Base-by-base conservation (phyloP, 2,797 vertebrate species). In the Cyclura pinguis region DNA sequence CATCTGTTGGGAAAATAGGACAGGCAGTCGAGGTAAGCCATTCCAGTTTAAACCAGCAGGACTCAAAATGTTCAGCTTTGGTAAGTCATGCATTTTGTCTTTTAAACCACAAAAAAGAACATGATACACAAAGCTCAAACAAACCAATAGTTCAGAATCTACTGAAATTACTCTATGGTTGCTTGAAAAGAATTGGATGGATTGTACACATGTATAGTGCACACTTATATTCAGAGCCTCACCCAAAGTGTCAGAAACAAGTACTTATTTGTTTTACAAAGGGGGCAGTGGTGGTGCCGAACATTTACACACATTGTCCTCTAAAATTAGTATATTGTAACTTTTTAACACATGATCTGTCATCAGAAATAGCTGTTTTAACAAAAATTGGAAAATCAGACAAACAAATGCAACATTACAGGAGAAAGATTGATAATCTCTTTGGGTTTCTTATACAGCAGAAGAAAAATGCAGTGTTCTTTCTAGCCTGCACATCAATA, bases 401-500 rank as follows among this genome's bases (percentile, higher is more conserved):
- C 87, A 88, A 88, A 8, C 16, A n/a, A 91, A 24, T 38, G 18
- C 16, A 73, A 55, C 52, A 89, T 91, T 90, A 1, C 18, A 90
- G 86, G 83, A 92, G n/a, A 18, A 83, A 27, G 52, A 42, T 6
- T 88, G 59, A 86, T 69, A 50, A 9, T 85, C 16, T 90, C 22
- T 76, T 64, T 52, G 57, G 83, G 73, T 85, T 84, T 67, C 27
- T 1, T 88, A 14, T 50, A 27, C 55, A 88, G n/a, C 50, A 88
- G 92, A 93, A 67, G 24, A 91, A 32, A 35, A 90, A 80, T 22
- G 73, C 86, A 74, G 84, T 80, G 59, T 89, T 93, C 62, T 84
- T 94, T 95, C 59, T 82, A 95, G n/a, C 29, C 87, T 84, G 2
- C 42, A 85, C 4, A 93, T 80, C 87, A 91, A 20, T 89, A 92